Percentiles rank a stretch among this genome's conserved stretches.
Conservation (phyloP, 2,797 vertebrate species). For the Graptemys geographica region DNA sequence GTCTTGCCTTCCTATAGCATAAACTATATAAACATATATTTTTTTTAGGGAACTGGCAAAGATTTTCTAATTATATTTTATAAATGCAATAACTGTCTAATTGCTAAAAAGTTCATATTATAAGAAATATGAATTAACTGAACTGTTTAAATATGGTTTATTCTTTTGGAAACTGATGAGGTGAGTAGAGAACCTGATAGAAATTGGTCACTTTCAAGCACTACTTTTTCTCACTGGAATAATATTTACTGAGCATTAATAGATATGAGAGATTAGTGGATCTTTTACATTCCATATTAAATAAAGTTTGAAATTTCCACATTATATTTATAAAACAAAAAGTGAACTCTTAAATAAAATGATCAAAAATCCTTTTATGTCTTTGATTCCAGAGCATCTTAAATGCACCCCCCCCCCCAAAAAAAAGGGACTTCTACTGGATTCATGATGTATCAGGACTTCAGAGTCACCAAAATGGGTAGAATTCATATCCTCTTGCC, state of each 20-base stretch:
- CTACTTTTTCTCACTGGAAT: not conserved
- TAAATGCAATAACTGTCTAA: slow-evolving; percentile 18
- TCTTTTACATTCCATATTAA: not conserved
- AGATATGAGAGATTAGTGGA: not conserved
- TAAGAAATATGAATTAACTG: slow-evolving; percentile 30
- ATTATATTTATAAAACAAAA: not conserved
- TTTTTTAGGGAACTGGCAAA: slow-evolving; percentile 49
- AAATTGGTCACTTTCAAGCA: not conserved
- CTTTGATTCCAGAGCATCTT: not conserved
- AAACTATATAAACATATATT: slow-evolving; percentile 33
- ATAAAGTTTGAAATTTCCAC: not conserved
- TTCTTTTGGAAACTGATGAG: slow-evolving; percentile 41
- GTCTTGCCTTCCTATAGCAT: slow-evolving; percentile 35
- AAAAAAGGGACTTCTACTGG: not conserved
- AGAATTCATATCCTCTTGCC: not conserved
- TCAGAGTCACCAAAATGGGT: not conserved
- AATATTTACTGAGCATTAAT: not conserved
- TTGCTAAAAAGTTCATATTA: not conserved
- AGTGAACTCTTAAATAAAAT: not conserved
- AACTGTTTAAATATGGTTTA: slow-evolving; percentile 33
- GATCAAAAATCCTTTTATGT: not conserved
- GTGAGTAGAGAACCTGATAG: not conserved
- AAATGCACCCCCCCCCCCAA: not conserved
- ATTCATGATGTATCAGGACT: not conserved
- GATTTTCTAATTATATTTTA: slow-evolving; percentile 3